phyloP scores from a whole-genome alignment of 1,140 invertebrate species.

The Drosophila busckii region DNA sequence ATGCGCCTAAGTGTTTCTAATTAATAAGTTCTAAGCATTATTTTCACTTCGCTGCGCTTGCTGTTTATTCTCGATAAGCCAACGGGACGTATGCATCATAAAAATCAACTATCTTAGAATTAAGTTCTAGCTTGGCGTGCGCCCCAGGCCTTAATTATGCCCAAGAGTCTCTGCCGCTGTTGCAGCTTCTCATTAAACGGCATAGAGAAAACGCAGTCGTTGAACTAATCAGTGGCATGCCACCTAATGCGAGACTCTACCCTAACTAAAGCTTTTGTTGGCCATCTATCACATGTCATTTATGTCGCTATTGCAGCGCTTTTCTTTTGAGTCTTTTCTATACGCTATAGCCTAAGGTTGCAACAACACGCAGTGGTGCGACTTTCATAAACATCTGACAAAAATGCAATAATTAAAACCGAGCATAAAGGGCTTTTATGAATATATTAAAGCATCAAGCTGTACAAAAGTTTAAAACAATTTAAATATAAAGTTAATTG shows the following conservation, averaged over 20 bases:
- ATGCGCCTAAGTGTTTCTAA: too few relatives aligned
- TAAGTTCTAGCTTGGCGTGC: constrained; percentile 26
- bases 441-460: too few relatives aligned
- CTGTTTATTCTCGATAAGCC: too few relatives aligned
- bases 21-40: too few relatives aligned
- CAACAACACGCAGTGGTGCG: constrained; percentile 12
- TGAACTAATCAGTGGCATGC: constrained; percentile 22
- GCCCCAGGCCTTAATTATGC: constrained; percentile 42
- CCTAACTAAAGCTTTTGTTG: too few relatives aligned
- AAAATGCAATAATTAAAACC: too few relatives aligned
- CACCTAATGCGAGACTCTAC: not conserved
- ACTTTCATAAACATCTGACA: too few relatives aligned
- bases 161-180: constrained; percentile 3
- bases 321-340: constrained; percentile 3
- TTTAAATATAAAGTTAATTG: too few relatives aligned
- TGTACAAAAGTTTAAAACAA: too few relatives aligned
- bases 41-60: too few relatives aligned
- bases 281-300: constrained; percentile 67
- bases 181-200: constrained; percentile 43
- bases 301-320: constrained; percentile 40
- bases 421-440: too few relatives aligned
- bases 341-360: constrained; percentile 32
- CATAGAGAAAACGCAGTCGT: constrained; percentile 34
- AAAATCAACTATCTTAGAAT: constrained; percentile 22
- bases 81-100: constrained; percentile 61